Percentiles rank a stretch among this genome's conserved stretches.
These are phyloP conservation scores for Pantala flavescens DNA, from an alignment of 1,140 invertebrate genomes.

Conservation along the genomic window DNA sequence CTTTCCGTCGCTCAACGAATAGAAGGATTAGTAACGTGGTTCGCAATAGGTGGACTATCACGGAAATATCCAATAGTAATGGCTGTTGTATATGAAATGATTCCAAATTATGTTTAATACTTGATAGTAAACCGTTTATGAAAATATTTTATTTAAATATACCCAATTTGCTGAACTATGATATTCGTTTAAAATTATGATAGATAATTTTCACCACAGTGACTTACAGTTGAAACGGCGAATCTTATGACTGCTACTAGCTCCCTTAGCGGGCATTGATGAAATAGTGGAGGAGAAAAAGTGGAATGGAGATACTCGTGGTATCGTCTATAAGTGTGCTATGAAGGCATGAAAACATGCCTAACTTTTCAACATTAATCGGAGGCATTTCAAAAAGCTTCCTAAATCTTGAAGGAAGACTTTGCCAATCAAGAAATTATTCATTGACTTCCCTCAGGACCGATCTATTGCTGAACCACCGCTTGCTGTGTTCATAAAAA, in stretches of 20 bases:
- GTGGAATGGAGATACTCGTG: conserved; percentile 7
- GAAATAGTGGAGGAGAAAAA: not conserved
- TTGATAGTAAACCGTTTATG: no score
- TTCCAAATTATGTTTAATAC: no score
- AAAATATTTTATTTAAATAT: no score
- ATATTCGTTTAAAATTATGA: no score
- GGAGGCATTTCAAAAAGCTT: not conserved
- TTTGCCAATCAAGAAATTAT: not conserved
- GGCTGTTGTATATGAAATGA: no score
- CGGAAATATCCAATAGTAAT: no score
- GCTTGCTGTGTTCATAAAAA: conserved; percentile 9
- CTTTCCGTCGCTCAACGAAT: no score
- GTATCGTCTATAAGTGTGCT: not conserved
- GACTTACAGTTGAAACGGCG: no score
- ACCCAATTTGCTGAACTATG: no score
- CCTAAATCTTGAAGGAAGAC: conserved; percentile 1
- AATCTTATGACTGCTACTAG: not conserved
- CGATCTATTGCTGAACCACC: not conserved
- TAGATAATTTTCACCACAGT: no score
- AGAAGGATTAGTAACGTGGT: no score
- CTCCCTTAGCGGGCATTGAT: not conserved
- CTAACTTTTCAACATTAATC: not conserved
- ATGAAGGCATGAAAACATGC: not conserved
- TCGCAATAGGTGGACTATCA: no score
- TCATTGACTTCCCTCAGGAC: not conserved